Conservation (phyloP, 2,113 vertebrate genomes). For the Nymphicus hollandicus region DNA sequence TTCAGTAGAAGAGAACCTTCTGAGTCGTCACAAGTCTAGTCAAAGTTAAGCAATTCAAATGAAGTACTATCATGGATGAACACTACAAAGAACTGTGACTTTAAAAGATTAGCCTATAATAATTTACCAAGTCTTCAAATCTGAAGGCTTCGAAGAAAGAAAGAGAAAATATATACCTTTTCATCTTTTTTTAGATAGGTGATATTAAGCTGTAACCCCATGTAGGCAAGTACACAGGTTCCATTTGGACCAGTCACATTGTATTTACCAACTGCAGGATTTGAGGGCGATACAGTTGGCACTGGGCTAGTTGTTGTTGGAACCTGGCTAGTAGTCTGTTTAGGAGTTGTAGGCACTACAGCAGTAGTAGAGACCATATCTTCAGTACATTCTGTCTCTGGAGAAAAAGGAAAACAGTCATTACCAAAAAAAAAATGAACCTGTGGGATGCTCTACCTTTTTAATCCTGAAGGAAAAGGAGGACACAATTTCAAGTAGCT, state of each 20-base stretch:
- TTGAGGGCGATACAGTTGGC: constrained; percentile 42
- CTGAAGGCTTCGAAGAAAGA: background rate
- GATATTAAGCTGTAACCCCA: constrained; percentile 89
- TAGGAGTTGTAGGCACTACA: background rate
- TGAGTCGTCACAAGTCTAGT: background rate
- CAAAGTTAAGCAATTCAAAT: background rate
- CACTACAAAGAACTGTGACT: background rate
- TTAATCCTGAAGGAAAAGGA: background rate
- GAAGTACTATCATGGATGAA: background rate
- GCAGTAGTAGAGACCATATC: constrained; percentile 65
- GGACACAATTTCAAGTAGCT: background rate
- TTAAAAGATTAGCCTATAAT: background rate
- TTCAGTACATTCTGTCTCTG: constrained; percentile 83
- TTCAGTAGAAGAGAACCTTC: background rate
- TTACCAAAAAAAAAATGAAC: background rate
- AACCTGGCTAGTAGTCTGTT: constrained; percentile 7
- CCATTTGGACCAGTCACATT: constrained; percentile 73
- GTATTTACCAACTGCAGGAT: constrained; percentile 75
- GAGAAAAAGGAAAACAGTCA: background rate
- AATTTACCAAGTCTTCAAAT: background rate
- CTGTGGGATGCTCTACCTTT: background rate
- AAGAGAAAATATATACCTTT: constrained; percentile 43
- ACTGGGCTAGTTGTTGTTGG: constrained; percentile 20
- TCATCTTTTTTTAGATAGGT: constrained; percentile 76
- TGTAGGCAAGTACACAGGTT: constrained; percentile 84